These are phyloP conservation scores for Stegodyphus mimosarum DNA, from an alignment of 1,140 invertebrate genomes.

Conservation along the genomic window DNA sequence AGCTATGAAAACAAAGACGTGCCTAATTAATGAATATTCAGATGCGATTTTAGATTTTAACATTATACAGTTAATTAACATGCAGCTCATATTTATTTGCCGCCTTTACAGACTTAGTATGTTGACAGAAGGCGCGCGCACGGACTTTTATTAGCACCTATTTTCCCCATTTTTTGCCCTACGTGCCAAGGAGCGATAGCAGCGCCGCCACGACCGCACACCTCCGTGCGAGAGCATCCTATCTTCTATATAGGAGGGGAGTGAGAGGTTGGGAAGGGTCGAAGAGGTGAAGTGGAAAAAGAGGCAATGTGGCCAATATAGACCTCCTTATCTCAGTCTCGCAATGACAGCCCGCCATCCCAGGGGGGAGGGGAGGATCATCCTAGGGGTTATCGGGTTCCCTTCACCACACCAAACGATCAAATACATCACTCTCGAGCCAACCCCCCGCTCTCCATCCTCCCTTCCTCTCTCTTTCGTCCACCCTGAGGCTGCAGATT, in stretches of 20 bases:
- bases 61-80: too few relatives aligned
- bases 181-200: too few relatives aligned
- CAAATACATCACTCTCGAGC: slow-evolving; percentile 50
- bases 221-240: background rate
- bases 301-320: slow-evolving; percentile 60
- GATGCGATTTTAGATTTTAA: too few relatives aligned
- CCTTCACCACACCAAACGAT: slow-evolving; percentile 59
- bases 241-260: background rate
- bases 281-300: slow-evolving; percentile 56
- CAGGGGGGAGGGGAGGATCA: slow-evolving; percentile 5
- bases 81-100: too few relatives aligned
- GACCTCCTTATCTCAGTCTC: slow-evolving; percentile 49
- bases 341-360: slow-evolving; percentile 44
- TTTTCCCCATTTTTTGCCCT: too few relatives aligned
- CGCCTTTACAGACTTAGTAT: too few relatives aligned
- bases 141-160: too few relatives aligned
- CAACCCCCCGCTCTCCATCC: background rate
- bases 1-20: too few relatives aligned
- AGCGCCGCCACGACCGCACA: too few relatives aligned
- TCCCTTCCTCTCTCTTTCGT: background rate
- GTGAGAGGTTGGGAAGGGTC: background rate
- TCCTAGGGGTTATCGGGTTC: slow-evolving; percentile 50
- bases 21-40: too few relatives aligned
- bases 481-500: background rate
- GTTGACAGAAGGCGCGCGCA: too few relatives aligned